These are phyloP conservation scores for Condylura cristata DNA, from an alignment of 2,113 vertebrate species.

Conservation along the genomic window DNA sequence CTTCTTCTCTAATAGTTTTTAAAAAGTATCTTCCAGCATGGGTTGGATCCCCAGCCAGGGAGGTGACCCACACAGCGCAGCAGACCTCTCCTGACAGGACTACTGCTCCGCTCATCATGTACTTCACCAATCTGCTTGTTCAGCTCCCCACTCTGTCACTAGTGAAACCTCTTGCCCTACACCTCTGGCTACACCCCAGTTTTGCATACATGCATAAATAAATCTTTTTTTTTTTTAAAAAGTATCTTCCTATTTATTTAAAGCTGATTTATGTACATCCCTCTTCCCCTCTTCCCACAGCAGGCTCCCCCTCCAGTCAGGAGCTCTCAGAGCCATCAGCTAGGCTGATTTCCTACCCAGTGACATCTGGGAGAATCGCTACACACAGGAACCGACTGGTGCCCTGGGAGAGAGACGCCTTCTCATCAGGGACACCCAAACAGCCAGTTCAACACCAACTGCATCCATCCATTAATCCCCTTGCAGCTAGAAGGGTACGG, in stretches of 20 bases:
- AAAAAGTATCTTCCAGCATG: slow-evolving; percentile 62
- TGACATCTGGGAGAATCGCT: slow-evolving; percentile 57
- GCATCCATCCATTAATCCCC: no score
- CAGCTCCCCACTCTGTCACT: no score
- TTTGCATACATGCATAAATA: no score
- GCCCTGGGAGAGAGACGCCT: neutral
- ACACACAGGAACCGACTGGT: slow-evolving; percentile 34
- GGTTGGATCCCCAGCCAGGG: no score
- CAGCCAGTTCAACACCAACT: neutral
- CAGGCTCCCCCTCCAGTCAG: slow-evolving; percentile 68
- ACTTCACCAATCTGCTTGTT: no score
- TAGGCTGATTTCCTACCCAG: slow-evolving; percentile 66
- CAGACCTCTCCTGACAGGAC: no score
- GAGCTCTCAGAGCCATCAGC: slow-evolving; percentile 66
- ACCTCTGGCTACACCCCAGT: no score
- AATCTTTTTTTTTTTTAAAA: no score
- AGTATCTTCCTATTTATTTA: slow-evolving; percentile 60
- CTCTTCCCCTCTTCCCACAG: slow-evolving; percentile 46
- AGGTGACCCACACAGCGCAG: no score
- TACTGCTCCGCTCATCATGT: no score
- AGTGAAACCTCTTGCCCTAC: no score
- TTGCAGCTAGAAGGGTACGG: neutral
- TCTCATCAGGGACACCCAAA: neutral
- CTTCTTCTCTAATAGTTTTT: slow-evolving; percentile 35
- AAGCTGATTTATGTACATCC: slow-evolving; percentile 62